Evolutionary conservation across 2,113 vertebrate species (phyloP).

Genomic region (Urocitellus parryii): DNA sequence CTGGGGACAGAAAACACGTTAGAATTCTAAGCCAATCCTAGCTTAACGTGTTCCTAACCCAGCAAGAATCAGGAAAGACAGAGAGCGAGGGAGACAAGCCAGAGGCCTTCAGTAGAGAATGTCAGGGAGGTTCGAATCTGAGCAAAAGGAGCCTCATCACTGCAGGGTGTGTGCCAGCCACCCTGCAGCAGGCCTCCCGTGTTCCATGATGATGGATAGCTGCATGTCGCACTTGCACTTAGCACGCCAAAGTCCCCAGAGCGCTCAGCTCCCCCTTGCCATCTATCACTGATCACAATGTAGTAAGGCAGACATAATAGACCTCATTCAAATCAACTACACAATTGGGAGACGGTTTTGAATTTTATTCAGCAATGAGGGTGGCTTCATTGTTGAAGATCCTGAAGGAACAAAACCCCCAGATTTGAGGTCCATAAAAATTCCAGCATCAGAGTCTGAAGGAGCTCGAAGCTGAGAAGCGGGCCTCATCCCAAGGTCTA

Average conservation of each 20-base stretch:
- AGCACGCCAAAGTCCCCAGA: constrained; percentile 73
- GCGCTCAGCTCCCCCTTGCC: constrained; percentile 67
- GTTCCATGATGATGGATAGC: constrained; percentile 76
- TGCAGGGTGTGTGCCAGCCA: constrained; percentile 67
- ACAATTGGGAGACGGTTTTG: constrained; percentile 75
- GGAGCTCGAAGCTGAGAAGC: constrained; percentile 59
- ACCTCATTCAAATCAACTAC: constrained; percentile 80
- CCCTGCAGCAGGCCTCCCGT: constrained; percentile 68
- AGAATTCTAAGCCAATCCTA: background rate
- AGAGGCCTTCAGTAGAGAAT: too few relatives aligned
- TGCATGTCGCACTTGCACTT: background rate
- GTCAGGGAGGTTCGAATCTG: background rate
- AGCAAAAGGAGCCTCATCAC: constrained; percentile 68
- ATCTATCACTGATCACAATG: constrained; percentile 71
- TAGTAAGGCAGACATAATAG: constrained; percentile 77
- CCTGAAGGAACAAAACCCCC: constrained; percentile 66
- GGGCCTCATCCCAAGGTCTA: constrained; percentile 69
- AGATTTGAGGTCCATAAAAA: constrained; percentile 76
- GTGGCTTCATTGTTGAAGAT: constrained; percentile 78
- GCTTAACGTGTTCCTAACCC: background rate
- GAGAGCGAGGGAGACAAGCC: background rate
- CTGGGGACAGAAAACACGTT: background rate
- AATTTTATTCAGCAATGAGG: constrained; percentile 76
- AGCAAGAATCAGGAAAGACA: background rate
- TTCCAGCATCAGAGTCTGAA: constrained; percentile 69